These are phyloP conservation scores for Villa cingulata DNA, from an alignment of 2,888 invertebrate species.

Conservation along the genomic window DNA sequence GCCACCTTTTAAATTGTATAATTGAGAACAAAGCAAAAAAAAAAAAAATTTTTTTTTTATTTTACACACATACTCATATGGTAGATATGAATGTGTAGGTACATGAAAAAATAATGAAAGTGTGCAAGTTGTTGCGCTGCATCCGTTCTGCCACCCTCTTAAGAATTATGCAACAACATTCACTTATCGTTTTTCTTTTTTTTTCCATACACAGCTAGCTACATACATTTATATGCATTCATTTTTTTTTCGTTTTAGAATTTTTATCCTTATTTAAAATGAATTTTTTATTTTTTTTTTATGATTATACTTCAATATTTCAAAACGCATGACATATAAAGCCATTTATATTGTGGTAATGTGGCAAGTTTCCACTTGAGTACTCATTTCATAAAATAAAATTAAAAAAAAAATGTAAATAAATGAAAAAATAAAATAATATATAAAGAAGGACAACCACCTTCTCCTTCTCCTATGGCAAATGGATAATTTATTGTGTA, in stretches of 20 bases:
- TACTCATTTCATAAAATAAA: constrained; percentile 6
- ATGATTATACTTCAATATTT: no score
- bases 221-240: no score
- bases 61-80: constrained; percentile 1
- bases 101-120: not conserved
- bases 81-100: no score
- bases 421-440: no score
- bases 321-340: constrained; percentile 1
- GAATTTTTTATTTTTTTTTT: no score
- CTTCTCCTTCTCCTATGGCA: no score
- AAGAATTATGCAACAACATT: not conserved
- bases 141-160: constrained; percentile 4
- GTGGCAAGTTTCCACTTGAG: constrained; percentile 8
- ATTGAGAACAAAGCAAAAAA: constrained; percentile 15
- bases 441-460: no score
- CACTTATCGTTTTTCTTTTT: no score
- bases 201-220: no score
- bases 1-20: constrained; percentile 12
- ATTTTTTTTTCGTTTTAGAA: not conserved
- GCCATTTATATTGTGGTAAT: constrained; percentile 5
- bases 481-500: no score
- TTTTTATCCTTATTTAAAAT: not conserved
- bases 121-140: not conserved
- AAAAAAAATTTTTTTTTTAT: constrained; percentile 14
- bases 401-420: no score